A percentile compares a stretch with the other conserved stretches of the same genome.
Evolutionary conservation across 2,797 vertebrate genomes (phyloP).

Genomic region (Sphenopsis melanotis): DNA sequence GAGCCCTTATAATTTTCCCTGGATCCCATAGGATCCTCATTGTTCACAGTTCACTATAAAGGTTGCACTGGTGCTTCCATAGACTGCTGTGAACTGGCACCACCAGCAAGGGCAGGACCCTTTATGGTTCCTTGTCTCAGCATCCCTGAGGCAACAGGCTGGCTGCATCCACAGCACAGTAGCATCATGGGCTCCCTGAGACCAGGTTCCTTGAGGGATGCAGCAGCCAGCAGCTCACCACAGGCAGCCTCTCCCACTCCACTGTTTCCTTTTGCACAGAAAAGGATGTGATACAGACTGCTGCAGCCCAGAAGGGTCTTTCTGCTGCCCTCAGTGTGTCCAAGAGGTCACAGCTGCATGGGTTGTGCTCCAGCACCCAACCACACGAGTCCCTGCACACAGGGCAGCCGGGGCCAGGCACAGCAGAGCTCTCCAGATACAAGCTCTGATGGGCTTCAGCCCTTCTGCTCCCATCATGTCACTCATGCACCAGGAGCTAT

Average conservation of each 20-base stretch:
- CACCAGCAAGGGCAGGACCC: neutral
- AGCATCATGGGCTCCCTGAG: neutral
- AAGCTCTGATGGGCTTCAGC: neutral
- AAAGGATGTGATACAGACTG: neutral
- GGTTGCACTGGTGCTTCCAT: neutral
- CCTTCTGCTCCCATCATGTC: neutral
- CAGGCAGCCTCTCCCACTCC: neutral
- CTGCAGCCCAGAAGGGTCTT: neutral
- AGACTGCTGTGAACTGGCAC: neutral
- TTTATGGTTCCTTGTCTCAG: neutral
- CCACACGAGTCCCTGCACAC: fast-evolving
- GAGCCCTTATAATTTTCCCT: neutral
- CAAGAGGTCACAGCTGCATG: neutral
- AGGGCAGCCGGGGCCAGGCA: neutral
- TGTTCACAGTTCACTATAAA: neutral
- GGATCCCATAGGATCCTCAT: fast-evolving
- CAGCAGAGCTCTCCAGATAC: neutral
- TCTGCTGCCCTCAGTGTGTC: neutral
- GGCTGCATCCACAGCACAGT: neutral
- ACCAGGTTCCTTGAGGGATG: neutral
- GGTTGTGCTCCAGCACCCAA: neutral
- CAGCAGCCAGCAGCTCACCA: neutral
- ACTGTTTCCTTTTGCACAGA: neutral
- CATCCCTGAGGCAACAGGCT: neutral
- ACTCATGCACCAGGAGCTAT: neutral